These are phyloP conservation scores for Aurelia sp. DNA, from an alignment of 30 jellyfish, hydroid and myxozoan genomes.

Conservation along the genomic window DNA sequence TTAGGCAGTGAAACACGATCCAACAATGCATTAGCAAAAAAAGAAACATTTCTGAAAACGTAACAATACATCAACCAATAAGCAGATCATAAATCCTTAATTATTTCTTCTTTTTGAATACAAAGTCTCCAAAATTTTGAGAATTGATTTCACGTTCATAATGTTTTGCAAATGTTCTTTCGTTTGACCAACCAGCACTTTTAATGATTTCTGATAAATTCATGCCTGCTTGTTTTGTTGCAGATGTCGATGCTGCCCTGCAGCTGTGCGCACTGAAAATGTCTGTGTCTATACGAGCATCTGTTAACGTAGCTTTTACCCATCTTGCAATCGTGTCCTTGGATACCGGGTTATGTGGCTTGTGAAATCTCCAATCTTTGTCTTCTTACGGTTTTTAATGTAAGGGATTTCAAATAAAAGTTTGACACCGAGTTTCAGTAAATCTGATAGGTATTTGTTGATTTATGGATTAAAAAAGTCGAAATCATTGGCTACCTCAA, in stretches of 20 bases:
- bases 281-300: background rate
- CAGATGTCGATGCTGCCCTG: constrained; percentile 42
- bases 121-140: constrained; percentile 4
- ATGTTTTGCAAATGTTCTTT: constrained; percentile 1
- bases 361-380: too few species aligned
- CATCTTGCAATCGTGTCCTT: constrained; percentile 24
- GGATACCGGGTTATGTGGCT: constrained; percentile 39
- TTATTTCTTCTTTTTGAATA: background rate
- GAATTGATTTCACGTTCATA: background rate
- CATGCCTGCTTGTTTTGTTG: background rate
- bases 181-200: constrained; percentile 27
- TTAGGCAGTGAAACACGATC: background rate
- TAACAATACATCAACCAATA: too few species aligned
- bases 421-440: too few species aligned
- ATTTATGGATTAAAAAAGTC: too few species aligned
- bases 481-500: too few species aligned
- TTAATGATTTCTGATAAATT: background rate
- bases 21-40: too few species aligned
- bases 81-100: too few species aligned
- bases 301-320: background rate
- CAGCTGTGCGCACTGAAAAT: background rate
- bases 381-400: too few species aligned
- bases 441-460: too few species aligned
- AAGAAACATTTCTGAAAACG: too few species aligned
- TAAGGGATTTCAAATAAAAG: too few species aligned